phyloP scores from a whole-genome alignment of 2,113 vertebrate species.

The Hippoglossus stenolepis region DNA sequence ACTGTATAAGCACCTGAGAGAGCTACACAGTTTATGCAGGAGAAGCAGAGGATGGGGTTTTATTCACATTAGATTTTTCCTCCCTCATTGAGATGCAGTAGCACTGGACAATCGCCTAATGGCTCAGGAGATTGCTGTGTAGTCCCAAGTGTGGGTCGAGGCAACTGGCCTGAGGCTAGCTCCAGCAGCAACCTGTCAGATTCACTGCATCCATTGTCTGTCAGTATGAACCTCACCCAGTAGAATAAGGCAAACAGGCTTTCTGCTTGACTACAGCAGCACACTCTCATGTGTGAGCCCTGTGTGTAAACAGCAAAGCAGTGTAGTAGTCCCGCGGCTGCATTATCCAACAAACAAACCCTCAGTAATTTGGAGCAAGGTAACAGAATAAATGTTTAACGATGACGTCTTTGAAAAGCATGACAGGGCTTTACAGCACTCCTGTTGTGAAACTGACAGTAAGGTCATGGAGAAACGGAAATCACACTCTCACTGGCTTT shows the following conservation, averaged over 20 bases:
- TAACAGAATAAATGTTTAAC: constrained; percentile 23
- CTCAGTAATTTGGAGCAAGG: not conserved
- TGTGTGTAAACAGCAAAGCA: not conserved
- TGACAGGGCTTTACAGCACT: constrained; percentile 22
- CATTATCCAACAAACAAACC: constrained; percentile 5
- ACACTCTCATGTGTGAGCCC: not conserved
- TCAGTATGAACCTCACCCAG: constrained; percentile 11
- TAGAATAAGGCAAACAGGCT: constrained; percentile 5
- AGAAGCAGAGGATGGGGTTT: constrained; percentile 4
- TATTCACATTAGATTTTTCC: not conserved
- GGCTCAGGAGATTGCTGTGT: constrained; percentile 9
- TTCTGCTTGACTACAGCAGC: not conserved
- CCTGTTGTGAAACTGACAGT: constrained; percentile 9
- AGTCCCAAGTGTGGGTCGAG: constrained; percentile 10
- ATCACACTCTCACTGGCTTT: not conserved
- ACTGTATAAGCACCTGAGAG: constrained; percentile 5
- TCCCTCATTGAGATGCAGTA: constrained; percentile 8
- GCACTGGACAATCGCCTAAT: constrained; percentile 9
- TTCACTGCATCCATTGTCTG: constrained; percentile 22
- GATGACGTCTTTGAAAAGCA: not conserved
- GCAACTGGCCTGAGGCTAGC: constrained; percentile 21
- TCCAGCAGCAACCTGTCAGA: constrained; percentile 30
- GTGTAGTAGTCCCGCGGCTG: constrained; percentile 13
- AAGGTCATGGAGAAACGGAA: not conserved
- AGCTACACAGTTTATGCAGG: not conserved